Conservation (phyloP, 2,888 invertebrate species). For the Rhyacophila evoluta region DNA sequence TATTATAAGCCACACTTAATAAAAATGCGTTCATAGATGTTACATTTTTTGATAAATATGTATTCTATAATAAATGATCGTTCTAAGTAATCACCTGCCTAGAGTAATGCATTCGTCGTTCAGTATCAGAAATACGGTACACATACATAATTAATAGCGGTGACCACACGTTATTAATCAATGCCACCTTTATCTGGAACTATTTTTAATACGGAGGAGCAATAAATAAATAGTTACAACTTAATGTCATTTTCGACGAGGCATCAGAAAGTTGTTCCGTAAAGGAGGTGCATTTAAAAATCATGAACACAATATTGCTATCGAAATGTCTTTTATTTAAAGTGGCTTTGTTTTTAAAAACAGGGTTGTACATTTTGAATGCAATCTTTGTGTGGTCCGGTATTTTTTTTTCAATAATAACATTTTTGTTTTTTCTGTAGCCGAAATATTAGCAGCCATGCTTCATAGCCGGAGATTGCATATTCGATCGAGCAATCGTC, state of each 20-base stretch:
- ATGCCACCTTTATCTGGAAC: constrained; percentile 1
- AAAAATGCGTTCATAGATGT: too few relatives aligned
- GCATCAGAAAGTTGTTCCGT: background rate
- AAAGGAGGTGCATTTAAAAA: constrained; percentile 16
- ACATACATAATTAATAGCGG: constrained; percentile 8
- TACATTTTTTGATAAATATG: background rate
- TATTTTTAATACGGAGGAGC: constrained; percentile 2
- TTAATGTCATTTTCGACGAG: constrained; percentile 7
- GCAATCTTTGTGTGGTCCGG: background rate
- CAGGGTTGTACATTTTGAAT: background rate
- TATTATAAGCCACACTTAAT: too few relatives aligned
- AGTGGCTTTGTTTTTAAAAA: constrained; percentile 29
- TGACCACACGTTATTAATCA: constrained; percentile 15
- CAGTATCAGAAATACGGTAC: constrained; percentile 11
- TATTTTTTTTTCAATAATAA: too few relatives aligned
- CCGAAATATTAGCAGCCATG: too few relatives aligned
- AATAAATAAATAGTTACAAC: constrained; percentile 19
- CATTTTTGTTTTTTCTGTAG: too few relatives aligned
- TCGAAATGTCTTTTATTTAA: constrained; percentile 26
- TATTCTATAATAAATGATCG: background rate
- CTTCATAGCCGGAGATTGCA: too few relatives aligned
- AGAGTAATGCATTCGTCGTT: background rate
- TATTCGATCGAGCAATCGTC: too few relatives aligned
- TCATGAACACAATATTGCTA: constrained; percentile 21
- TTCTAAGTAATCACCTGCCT: background rate